These are phyloP conservation scores for Platysternon megacephalum DNA, from an alignment of 2,113 vertebrate genomes.

Conservation along the genomic window DNA sequence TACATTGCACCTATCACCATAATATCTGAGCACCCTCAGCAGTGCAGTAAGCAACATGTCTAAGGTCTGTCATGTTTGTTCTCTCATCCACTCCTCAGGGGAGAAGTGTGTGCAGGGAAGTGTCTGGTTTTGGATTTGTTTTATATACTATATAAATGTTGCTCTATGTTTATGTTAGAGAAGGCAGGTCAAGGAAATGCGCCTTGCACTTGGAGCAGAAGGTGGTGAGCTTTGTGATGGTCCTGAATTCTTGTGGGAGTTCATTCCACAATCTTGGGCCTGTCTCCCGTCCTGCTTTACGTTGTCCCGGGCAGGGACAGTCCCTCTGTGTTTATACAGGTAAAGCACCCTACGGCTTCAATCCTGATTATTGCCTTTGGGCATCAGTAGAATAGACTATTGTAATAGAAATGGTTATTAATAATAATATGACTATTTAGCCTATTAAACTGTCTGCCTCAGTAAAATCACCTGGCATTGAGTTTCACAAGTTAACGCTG, in stretches of 20 bases:
- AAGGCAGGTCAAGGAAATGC: background rate
- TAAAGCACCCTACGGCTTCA: background rate
- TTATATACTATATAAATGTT: background rate
- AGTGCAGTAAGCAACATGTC: background rate
- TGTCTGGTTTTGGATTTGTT: background rate
- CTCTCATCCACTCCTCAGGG: background rate
- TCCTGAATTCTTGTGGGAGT: background rate
- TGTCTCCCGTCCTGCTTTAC: background rate
- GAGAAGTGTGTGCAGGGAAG: background rate
- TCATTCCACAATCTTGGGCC: background rate
- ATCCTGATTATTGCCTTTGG: background rate
- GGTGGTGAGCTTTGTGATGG: background rate
- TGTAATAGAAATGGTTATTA: background rate
- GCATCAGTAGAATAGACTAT: background rate
- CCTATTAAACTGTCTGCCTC: background rate
- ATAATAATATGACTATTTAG: background rate
- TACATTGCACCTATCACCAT: background rate
- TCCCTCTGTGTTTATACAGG: background rate
- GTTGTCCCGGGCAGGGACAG: rapidly evolving
- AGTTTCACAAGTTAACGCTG: background rate
- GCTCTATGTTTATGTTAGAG: background rate
- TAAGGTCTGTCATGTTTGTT: background rate
- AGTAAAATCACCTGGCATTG: background rate
- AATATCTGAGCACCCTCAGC: background rate
- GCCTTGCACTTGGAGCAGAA: background rate